Base-by-base conservation (phyloP, 2,888 invertebrate species). In the Cenopis cana region DNA sequence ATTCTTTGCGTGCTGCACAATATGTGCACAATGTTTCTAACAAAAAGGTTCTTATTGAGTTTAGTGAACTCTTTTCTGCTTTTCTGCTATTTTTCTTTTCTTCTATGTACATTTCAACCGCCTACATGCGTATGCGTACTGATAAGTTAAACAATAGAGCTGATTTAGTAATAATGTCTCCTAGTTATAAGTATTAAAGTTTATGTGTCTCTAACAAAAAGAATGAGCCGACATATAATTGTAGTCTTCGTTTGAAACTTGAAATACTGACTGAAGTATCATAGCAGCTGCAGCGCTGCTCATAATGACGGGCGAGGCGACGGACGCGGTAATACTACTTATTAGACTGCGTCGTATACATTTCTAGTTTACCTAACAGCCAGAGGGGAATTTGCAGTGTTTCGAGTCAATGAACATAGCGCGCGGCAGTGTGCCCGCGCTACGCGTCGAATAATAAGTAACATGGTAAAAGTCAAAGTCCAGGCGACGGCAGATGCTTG, bases 401-500 rank as follows among this genome's bases (percentile, higher is more conserved):
- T 76, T 67, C 74, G 74, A 76, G 77, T 76, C 82, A 77, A 77
- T 78, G 85, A 74, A 79, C 78, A 79, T 69, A 73, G 78, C 79
- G 78, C 76, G 62, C 77, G 77, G 77, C 79, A 75, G 78, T 76
- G 46, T 46, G 75, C 78, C 79, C 56, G 62, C 66, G 59, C 52
- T 71, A 29, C 68, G 74, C 69, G 78, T 76, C 75, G 79, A 77
- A 79, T 81, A 81, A 84, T 85, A 86, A 88, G 87, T 84, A 83
- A 86, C 86, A 84, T 88, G 82, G 85, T 85, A 82, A 83, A 77
- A 82, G 80, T 78, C 81, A 83, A 81, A 84, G 85, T 84, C 86
- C 86, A 84, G 83, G 79, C 80, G 84, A 84, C 76, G 89, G 90
- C 93, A 93, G 93, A 92, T 93, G 93, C 88, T 82, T 74, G 79